phyloP scores from a whole-genome alignment of 2,113 vertebrate species.

The Podilymbus podiceps region DNA sequence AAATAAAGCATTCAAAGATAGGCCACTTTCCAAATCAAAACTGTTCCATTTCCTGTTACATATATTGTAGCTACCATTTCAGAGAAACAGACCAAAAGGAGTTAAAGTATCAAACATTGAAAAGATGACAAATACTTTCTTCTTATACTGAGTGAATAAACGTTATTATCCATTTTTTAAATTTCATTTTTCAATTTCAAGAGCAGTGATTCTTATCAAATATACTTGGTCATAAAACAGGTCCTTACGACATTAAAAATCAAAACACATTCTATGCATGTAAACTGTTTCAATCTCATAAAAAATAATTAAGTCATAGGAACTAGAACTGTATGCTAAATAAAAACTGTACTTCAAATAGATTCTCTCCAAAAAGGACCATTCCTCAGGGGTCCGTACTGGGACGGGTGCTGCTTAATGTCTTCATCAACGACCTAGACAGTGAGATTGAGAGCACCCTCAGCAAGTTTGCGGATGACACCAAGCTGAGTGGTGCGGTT shows the following conservation, averaged over 20 bases:
- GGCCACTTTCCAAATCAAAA: neutral
- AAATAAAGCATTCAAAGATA: neutral
- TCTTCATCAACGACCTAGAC: too few species aligned
- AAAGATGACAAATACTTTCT: neutral
- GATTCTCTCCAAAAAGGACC: neutral
- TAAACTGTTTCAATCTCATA: neutral
- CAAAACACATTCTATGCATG: neutral
- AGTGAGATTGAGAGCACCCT: too few species aligned
- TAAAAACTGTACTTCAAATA: neutral
- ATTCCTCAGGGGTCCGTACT: too few species aligned
- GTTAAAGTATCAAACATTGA: neutral
- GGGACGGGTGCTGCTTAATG: too few species aligned
- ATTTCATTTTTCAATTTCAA: neutral
- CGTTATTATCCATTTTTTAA: neutral
- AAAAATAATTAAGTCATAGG: neutral
- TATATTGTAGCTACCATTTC: neutral
- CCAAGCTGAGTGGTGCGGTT: too few species aligned
- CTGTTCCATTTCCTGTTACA: neutral
- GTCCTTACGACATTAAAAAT: neutral
- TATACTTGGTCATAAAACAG: neutral
- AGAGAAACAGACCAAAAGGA: neutral
- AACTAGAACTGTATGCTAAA: neutral
- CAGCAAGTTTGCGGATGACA: too few species aligned
- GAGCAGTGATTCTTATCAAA: neutral
- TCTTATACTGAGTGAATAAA: neutral